phyloP scores from a whole-genome alignment of 2,888 invertebrate genomes.

The Ophonus ardosiacus region DNA sequence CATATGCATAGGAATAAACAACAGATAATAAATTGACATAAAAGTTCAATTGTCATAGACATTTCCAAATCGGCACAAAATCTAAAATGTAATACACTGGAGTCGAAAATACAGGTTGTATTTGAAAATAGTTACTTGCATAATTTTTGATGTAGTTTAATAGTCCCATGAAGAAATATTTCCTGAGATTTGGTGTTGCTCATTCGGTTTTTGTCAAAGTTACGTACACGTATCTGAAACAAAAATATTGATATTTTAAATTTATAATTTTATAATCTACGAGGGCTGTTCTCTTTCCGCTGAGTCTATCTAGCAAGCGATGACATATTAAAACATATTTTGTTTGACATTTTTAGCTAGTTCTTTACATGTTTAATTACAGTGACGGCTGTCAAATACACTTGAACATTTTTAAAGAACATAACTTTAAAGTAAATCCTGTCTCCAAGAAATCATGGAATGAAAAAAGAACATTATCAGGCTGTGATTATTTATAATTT shows the following conservation, averaged over 20 bases:
- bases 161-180: constrained; percentile 14
- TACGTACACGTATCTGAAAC: constrained; percentile 3
- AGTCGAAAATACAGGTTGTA: neutral
- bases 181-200: neutral
- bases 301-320: too few relatives aligned
- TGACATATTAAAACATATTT: too few relatives aligned
- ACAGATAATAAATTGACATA: constrained; percentile 46
- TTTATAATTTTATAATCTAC: too few relatives aligned
- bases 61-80: constrained; percentile 42
- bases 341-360: too few relatives aligned
- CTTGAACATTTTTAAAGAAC: too few relatives aligned
- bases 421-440: too few relatives aligned
- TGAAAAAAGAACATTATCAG: too few relatives aligned
- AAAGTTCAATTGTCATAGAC: constrained; percentile 26
- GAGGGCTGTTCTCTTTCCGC: too few relatives aligned
- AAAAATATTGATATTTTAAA: neutral
- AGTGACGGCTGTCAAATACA: too few relatives aligned
- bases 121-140: constrained; percentile 10
- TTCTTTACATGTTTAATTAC: too few relatives aligned
- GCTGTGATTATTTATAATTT: too few relatives aligned
- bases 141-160: constrained; percentile 38
- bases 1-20: constrained; percentile 44
- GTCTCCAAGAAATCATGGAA: too few relatives aligned
- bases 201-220: constrained; percentile 9
- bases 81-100: neutral